A percentile compares a stretch with the other conserved stretches of the same genome.
Conservation (phyloP, 92 coral and sea anemone species). For the Micromussa lordhowensis region DNA sequence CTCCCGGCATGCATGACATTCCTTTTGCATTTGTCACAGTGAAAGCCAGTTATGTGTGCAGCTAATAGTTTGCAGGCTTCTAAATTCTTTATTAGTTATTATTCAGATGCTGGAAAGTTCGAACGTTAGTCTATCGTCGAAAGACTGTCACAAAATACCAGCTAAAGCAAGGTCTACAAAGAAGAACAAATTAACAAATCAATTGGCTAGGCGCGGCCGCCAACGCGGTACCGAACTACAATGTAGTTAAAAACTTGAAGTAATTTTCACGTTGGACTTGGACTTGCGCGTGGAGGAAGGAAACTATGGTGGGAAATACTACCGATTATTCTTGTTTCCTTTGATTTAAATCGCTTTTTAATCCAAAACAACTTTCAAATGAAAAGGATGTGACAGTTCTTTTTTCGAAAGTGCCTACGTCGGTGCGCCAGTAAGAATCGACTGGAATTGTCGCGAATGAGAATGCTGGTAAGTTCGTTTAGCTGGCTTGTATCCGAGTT, state of each 20-base stretch:
- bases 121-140: background rate
- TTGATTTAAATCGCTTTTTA: background rate
- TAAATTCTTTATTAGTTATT: background rate
- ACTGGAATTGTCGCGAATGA: background rate
- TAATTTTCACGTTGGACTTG: background rate
- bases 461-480: background rate
- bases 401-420: background rate
- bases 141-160: background rate
- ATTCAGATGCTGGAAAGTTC: background rate
- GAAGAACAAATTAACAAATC: background rate
- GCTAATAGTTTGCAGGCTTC: background rate
- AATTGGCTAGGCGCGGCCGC: background rate
- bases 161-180: background rate
- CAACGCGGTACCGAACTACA: background rate
- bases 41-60: background rate
- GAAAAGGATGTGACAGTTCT: background rate
- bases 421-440: background rate
- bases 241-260: background rate
- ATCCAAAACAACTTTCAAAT: background rate
- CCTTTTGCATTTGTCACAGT: background rate
- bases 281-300: constrained; percentile 18
- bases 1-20: background rate
- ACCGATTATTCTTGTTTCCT: background rate
- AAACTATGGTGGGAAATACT: constrained; percentile 3
- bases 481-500: background rate